Base-by-base conservation (phyloP, 2,888 invertebrate genomes). In the Caradrina kadenii region DNA sequence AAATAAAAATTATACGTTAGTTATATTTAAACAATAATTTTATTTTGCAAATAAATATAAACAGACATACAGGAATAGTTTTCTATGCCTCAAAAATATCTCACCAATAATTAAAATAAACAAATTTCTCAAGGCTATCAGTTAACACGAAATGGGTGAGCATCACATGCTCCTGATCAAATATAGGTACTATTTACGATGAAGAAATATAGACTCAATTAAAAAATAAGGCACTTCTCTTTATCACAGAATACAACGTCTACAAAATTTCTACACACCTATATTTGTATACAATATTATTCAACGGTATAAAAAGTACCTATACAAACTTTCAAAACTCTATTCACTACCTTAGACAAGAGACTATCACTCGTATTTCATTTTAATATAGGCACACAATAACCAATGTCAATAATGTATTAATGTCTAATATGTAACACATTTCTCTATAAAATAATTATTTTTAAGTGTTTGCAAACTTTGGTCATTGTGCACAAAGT, bases 201-300 rank as follows among this genome's bases (percentile, higher is more conserved):
- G 60, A 69, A 72, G 70, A 75, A 63, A 76, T 66, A 78, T 70
- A 76, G 60, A 80, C 67, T 69, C 66, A 80, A 79, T 80, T 70
- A 83, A 73, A 85, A 87, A 86, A 87, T 92, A 94, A 94, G 94
- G 94, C 94, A 94, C 94, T 84, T 89, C 83, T 89, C 85, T 88
- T 90, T 94, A 95, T 95, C 94, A 95, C 94, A 95, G 94, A 91
- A 92, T 86, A 85, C 91, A 93, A 87, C 86, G 82, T 79, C 89
- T 90, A 91, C 87, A 76, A 81, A 80, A 71, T 75, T 63, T 79
- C 72, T 80, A 79, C 60, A 78, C 78, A 77, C 22, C 62, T 76
- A 73, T 54, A 80, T 19, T 69, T 81, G 80, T 77, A 77, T 64
- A 74, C 26, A 69, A 70, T 72, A 48, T 72, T 80, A 84, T 80